Conservation (phyloP, 2,113 vertebrate species). For the Neomonachus schauinslandi region DNA sequence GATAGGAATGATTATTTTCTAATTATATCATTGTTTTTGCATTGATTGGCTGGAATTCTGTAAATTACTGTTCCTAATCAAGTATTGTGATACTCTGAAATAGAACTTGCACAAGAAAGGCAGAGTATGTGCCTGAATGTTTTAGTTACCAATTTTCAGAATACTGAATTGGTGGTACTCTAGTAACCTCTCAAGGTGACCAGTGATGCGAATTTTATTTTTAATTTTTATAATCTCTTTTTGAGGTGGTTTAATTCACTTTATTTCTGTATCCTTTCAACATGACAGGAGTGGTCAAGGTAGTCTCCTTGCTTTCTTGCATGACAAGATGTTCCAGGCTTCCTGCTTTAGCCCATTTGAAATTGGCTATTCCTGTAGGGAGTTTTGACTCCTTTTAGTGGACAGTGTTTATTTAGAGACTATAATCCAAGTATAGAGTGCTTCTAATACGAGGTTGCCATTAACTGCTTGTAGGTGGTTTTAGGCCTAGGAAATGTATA, state of each 20-base stretch:
- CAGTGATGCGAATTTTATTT: neutral
- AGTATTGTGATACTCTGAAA: neutral
- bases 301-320: neutral
- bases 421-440: neutral
- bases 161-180: neutral
- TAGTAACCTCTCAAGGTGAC: neutral
- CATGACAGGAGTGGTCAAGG: neutral
- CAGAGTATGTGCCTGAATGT: neutral
- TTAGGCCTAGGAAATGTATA: neutral
- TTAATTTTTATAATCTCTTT: neutral
- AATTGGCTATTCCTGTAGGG: neutral
- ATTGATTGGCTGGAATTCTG: neutral
- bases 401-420: neutral
- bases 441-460: neutral
- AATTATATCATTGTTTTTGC: neutral
- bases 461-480: neutral
- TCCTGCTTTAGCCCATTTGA: neutral
- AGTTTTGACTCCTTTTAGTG: neutral
- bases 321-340: neutral
- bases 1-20: neutral
- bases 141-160: neutral
- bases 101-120: neutral
- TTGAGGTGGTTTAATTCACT: neutral
- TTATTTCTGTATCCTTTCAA: neutral
- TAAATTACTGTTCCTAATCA: neutral